Evolutionary conservation across 2,113 vertebrate genomes (phyloP).

Genomic region (Struthidea cinerea): DNA sequence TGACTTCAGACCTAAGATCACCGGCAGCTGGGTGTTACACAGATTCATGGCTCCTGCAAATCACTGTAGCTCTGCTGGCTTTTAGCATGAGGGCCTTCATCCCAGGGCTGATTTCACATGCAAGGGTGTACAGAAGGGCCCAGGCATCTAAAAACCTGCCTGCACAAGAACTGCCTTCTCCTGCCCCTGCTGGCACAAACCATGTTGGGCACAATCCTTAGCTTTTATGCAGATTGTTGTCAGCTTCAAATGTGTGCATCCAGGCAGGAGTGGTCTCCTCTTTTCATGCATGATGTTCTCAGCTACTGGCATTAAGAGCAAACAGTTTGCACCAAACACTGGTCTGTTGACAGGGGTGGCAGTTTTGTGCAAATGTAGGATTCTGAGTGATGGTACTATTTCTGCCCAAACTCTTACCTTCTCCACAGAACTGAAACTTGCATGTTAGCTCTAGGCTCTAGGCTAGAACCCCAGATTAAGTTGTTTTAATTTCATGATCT

Average conservation of each 20-base stretch:
- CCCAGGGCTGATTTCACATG: accelerated
- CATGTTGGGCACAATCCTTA: background rate
- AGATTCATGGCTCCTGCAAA: background rate
- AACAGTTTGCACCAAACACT: background rate
- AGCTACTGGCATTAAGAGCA: background rate
- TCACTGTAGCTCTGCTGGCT: background rate
- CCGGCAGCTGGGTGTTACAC: background rate
- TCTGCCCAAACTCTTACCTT: background rate
- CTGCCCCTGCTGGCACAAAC: background rate
- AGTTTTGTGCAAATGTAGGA: background rate
- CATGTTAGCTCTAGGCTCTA: background rate
- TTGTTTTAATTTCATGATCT: background rate
- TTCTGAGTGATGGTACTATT: background rate
- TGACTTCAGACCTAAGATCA: background rate
- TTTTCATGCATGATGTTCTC: background rate
- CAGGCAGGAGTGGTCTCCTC: background rate
- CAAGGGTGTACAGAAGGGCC: background rate
- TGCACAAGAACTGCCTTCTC: background rate
- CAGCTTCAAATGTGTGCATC: background rate
- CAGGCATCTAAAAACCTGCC: background rate
- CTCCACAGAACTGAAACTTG: background rate
- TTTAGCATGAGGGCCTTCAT: background rate
- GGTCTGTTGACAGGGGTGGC: background rate
- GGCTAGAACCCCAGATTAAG: background rate
- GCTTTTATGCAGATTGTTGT: background rate